phyloP scores from a whole-genome alignment of 2,113 vertebrate species.

The Brachyistius frenatus region DNA sequence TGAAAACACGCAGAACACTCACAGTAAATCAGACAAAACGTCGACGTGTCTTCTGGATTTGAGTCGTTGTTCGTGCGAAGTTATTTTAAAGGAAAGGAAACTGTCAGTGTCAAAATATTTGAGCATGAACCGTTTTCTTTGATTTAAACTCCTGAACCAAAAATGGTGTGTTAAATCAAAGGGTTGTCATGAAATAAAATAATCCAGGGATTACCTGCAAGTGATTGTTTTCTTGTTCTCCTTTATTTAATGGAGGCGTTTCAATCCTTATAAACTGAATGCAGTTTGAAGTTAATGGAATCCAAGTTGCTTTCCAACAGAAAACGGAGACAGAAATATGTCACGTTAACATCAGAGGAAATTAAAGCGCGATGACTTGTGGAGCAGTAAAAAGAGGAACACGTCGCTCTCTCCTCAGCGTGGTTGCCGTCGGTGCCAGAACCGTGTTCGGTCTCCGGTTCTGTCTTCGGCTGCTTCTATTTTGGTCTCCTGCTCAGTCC shows the following conservation, averaged over 20 bases:
- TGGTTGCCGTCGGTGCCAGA: conserved; percentile 60
- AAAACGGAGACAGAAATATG: conserved; percentile 13
- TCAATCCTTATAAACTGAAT: neutral
- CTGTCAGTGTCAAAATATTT: too few species aligned
- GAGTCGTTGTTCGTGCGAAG: too few species aligned
- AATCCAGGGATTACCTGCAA: neutral
- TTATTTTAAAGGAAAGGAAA: too few species aligned
- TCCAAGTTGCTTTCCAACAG: conserved; percentile 18
- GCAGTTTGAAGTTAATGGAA: conserved; percentile 12
- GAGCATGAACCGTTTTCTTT: too few species aligned
- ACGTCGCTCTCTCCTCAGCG: conserved; percentile 27
- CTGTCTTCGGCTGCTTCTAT: conserved; percentile 72
- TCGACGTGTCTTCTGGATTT: too few species aligned
- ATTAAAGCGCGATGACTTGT: conserved; percentile 28
- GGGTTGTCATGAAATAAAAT: too few species aligned
- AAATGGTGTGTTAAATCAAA: too few species aligned
- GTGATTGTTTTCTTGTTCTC: neutral
- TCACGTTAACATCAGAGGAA: conserved; percentile 19
- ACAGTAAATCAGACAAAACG: too few species aligned
- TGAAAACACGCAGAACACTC: too few species aligned
- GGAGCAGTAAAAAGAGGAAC: conserved; percentile 18
- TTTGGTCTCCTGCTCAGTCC: conserved; percentile 74
- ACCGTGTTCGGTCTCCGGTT: conserved; percentile 55
- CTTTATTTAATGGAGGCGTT: neutral
- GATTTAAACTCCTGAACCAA: too few species aligned